Evolutionary conservation across 2,113 vertebrate genomes (phyloP).

Genomic region (Varanus salvator): DNA sequence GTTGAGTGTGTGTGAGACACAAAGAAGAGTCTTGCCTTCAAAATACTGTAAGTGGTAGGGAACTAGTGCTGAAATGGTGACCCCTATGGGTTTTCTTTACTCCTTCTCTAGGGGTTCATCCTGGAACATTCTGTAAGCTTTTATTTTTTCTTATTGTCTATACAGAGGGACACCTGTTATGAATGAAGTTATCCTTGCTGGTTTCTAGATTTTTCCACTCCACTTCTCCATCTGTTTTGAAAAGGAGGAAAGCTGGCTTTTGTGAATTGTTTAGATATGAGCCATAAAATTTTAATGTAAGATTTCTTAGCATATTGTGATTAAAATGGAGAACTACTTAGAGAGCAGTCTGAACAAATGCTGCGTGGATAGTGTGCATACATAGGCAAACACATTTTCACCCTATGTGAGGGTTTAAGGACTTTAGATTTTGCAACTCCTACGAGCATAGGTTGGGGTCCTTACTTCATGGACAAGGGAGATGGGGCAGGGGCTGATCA

Average conservation of each 20-base stretch:
- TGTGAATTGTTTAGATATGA: neutral
- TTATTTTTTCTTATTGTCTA: too few species aligned
- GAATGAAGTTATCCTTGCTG: neutral
- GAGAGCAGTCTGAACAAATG: neutral
- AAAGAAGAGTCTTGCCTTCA: neutral
- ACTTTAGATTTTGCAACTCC: neutral
- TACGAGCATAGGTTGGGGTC: neutral
- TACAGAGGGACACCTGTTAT: neutral
- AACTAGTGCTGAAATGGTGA: neutral
- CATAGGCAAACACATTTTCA: neutral
- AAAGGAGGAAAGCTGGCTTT: neutral
- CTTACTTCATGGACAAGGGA: neutral
- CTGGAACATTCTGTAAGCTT: neutral
- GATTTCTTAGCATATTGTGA: conserved; percentile 4
- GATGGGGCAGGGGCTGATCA: neutral
- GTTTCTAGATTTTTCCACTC: neutral
- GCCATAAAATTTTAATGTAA: neutral
- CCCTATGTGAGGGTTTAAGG: neutral
- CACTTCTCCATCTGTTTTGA: neutral
- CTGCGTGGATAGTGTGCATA: neutral
- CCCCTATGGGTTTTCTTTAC: neutral
- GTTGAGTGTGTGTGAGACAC: neutral
- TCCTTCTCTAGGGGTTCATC: neutral
- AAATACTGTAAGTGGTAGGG: neutral
- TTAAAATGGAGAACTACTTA: neutral